Evolutionary conservation across 2,113 vertebrate species (phyloP).

Genomic region (Aegypius monachus): DNA sequence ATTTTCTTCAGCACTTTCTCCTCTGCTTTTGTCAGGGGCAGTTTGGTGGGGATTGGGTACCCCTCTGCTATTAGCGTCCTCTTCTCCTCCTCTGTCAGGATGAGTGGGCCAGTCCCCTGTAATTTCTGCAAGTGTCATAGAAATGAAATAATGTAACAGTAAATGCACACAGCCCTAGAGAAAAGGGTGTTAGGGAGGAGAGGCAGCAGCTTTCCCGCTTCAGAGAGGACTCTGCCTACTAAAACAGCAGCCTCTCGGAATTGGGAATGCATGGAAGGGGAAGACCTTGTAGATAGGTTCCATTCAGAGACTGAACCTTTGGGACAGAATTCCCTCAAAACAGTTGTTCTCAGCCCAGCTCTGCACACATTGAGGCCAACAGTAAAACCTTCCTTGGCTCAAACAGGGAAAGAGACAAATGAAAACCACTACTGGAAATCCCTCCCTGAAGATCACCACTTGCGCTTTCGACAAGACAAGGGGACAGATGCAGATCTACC

Average conservation of each 20-base stretch:
- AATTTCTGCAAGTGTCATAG: slow-evolving; percentile 74
- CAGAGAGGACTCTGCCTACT: neutral
- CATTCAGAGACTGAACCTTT: neutral
- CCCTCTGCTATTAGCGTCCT: slow-evolving; percentile 94
- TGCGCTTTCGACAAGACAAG: neutral
- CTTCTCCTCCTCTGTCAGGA: slow-evolving; percentile 96
- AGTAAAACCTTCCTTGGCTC: neutral
- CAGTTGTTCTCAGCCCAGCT: neutral
- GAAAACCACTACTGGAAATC: neutral
- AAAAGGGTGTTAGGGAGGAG: neutral
- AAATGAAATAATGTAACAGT: neutral
- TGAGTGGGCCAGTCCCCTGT: slow-evolving; percentile 90
- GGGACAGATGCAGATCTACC: neutral
- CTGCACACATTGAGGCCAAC: neutral
- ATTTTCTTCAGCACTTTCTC: slow-evolving; percentile 99
- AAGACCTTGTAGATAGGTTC: neutral
- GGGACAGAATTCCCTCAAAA: neutral
- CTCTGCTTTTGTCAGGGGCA: slow-evolving; percentile 94
- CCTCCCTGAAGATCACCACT: neutral
- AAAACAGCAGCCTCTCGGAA: neutral
- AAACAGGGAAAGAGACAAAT: neutral
- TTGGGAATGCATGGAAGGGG: neutral
- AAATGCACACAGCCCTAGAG: neutral
- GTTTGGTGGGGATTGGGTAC: slow-evolving; percentile 93
- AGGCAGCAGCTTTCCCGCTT: neutral